Evolutionary conservation across 2,888 invertebrate species (phyloP).

Genomic region (Capitulum mitella): DNA sequence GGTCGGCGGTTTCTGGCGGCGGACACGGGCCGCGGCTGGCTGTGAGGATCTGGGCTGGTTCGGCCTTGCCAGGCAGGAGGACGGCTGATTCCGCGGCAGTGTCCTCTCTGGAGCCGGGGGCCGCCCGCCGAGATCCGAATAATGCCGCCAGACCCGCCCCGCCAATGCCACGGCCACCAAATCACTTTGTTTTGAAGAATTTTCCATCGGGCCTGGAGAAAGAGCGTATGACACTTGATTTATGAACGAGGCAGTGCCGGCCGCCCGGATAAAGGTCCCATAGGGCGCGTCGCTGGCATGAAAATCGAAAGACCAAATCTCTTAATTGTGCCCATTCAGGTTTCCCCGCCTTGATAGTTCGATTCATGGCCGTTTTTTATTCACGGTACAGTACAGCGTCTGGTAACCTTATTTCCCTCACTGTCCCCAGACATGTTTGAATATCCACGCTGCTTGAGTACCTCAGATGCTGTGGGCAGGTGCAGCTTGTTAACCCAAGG

Average conservation of each 20-base stretch:
- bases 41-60: too few relatives aligned
- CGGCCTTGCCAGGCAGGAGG: too few relatives aligned
- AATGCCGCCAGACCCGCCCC: not conserved
- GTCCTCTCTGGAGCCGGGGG: too few relatives aligned
- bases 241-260: not conserved
- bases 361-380: not conserved
- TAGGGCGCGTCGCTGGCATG: not conserved
- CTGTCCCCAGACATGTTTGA: too few relatives aligned
- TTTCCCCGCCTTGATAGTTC: not conserved
- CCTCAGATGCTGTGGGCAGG: too few relatives aligned
- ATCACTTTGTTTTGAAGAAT: slow-evolving; percentile 14
- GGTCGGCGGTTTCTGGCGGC: too few relatives aligned
- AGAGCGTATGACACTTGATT: not conserved
- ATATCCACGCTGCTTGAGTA: too few relatives aligned
- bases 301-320: not conserved
- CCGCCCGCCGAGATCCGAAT: not conserved
- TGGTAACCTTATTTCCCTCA: not conserved
- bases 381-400: not conserved
- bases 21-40: too few relatives aligned
- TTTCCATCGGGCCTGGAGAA: not conserved
- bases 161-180: not conserved
- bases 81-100: too few relatives aligned
- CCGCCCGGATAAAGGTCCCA: not conserved
- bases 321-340: slow-evolving; percentile 8
- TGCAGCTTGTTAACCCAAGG: too few relatives aligned